Evolutionary conservation across 2,888 invertebrate genomes (phyloP).

Genomic region (Lycaena phlaeas): DNA sequence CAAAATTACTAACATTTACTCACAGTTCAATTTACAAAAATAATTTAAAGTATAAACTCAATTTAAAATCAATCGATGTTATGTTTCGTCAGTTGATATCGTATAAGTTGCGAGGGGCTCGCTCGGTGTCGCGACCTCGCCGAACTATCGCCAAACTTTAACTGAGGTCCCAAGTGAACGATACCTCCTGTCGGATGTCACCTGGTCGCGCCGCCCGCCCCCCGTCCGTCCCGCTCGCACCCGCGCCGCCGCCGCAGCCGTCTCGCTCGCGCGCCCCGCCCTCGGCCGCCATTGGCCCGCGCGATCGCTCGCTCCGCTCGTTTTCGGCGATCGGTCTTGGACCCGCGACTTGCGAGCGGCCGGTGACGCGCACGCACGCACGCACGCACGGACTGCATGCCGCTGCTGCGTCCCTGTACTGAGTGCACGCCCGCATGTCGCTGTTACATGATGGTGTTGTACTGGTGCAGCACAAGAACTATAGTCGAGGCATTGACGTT

Average conservation of each 20-base stretch:
- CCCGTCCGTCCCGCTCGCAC: constrained; percentile 25
- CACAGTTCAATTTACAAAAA: neutral
- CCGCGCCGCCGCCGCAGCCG: neutral
- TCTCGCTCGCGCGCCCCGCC: neutral
- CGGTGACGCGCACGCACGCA: no score
- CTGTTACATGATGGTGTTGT: no score
- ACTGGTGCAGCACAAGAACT: no score
- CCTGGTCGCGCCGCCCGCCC: constrained; percentile 27
- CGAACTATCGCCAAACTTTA: constrained; percentile 19
- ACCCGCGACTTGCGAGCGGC: neutral
- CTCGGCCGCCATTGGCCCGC: constrained; percentile 9
- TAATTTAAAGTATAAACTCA: neutral
- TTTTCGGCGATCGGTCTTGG: no score
- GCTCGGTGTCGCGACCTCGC: constrained; percentile 15
- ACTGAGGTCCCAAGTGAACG: constrained; percentile 18
- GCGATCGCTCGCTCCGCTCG: neutral
- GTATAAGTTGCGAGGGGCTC: neutral
- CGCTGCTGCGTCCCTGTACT: no score
- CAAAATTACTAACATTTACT: neutral
- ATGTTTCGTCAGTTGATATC: neutral
- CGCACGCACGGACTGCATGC: no score
- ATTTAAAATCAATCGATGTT: neutral
- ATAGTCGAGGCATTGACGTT: no score
- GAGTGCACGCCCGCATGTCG: no score
- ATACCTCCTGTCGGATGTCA: constrained; percentile 8